These are phyloP conservation scores for Sebastolobus altivelis DNA, from an alignment of 2,797 vertebrate species.

Conservation along the genomic window DNA sequence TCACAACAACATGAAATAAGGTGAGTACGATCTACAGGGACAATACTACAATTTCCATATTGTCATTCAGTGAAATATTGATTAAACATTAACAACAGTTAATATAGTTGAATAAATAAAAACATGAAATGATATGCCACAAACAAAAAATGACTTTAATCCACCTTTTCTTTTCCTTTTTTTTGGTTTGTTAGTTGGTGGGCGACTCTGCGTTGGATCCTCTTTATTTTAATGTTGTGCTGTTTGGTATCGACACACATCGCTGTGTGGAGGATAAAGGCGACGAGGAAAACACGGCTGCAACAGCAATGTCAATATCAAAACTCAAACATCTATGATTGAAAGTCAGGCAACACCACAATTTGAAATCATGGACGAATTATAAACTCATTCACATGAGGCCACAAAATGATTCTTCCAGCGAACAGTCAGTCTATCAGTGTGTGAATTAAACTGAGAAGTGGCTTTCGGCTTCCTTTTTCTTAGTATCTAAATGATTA, in stretches of 20 bases:
- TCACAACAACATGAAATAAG: slow-evolving; percentile 10
- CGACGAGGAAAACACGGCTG: not conserved
- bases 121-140: not conserved
- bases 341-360: not conserved
- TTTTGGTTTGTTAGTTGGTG: slow-evolving; percentile 63
- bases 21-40: slow-evolving; percentile 35
- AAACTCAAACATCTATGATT: slow-evolving; percentile 7
- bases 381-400: not conserved
- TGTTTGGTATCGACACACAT: slow-evolving; percentile 52
- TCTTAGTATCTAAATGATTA: slow-evolving; percentile 43
- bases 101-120: not conserved
- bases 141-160: not conserved
- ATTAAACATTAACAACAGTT: not conserved
- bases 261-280: slow-evolving; percentile 27
- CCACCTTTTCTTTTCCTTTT: not conserved
- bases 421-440: slow-evolving; percentile 13
- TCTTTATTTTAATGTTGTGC: slow-evolving; percentile 61
- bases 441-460: slow-evolving; percentile 24
- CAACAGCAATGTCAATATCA: not conserved
- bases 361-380: slow-evolving; percentile 12
- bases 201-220: slow-evolving; percentile 75
- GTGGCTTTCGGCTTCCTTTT: slow-evolving; percentile 17
- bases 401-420: slow-evolving; percentile 6
- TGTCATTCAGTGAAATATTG: not conserved
- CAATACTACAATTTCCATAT: not conserved